A percentile compares a stretch with the other conserved stretches of the same genome.
Conservation (phyloP, 2,113 vertebrate species). For the Haemorhous mexicanus region DNA sequence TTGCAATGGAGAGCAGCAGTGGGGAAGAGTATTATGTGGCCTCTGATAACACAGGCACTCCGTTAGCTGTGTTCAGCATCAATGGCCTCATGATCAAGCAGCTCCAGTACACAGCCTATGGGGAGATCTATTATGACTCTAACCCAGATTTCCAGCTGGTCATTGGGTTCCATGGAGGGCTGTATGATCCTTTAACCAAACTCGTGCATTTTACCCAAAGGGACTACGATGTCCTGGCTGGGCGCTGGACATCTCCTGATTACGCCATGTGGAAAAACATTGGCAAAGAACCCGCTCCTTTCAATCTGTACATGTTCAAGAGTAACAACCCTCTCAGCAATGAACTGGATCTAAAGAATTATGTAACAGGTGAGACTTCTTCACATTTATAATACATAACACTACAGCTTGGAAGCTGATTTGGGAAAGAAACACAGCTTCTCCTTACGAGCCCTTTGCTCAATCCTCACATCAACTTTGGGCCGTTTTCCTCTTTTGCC, state of each 20-base stretch:
- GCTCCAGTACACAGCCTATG: conserved; percentile 96
- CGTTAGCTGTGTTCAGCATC: conserved; percentile 96
- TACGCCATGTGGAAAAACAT: conserved; percentile 96
- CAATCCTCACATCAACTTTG: neutral
- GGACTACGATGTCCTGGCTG: conserved; percentile 95
- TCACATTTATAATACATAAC: neutral
- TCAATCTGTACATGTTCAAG: conserved; percentile 99
- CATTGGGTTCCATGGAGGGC: conserved; percentile 96
- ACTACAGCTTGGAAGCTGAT: neutral
- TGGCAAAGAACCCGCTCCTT: conserved; percentile 90
- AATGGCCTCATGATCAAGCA: conserved; percentile 98
- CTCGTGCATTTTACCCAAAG: conserved; percentile 97
- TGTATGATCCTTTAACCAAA: conserved; percentile 94
- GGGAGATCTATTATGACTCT: conserved; percentile 95
- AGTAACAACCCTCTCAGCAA: conserved; percentile 99
- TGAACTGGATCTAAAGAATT: conserved; percentile 94
- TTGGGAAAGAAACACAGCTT: neutral
- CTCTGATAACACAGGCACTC: conserved; percentile 96
- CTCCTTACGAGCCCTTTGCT: neutral
- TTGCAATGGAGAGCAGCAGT: conserved; percentile 98
- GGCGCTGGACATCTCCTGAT: conserved; percentile 96
- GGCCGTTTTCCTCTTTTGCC: neutral
- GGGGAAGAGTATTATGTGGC: conserved; percentile 97
- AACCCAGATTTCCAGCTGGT: conserved; percentile 97
- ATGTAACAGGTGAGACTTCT: conserved; percentile 89